A percentile compares a stretch with the other conserved stretches of the same genome.
phyloP scores from a whole-genome alignment of 2,888 invertebrate species.

The Koerneria pararmatus region DNA sequence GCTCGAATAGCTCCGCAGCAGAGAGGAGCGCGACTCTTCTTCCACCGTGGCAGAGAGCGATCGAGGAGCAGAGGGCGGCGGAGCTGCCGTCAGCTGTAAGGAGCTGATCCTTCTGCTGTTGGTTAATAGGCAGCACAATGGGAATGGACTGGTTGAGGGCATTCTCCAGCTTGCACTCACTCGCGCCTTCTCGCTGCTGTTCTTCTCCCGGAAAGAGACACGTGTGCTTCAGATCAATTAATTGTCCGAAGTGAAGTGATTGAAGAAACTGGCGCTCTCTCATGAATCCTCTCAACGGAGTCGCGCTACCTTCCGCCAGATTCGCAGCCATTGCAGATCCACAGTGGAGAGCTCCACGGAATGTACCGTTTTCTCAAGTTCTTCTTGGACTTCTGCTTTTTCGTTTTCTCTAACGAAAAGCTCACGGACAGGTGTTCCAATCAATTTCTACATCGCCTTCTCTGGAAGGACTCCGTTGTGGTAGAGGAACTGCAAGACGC shows the following conservation, averaged over 20 bases:
- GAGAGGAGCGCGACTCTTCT: conserved; percentile 62
- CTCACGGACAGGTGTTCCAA: conserved; percentile 37
- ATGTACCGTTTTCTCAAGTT: conserved; percentile 73
- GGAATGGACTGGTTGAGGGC: conserved; percentile 87
- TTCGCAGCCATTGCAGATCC: conserved; percentile 91
- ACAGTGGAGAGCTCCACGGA: conserved; percentile 73
- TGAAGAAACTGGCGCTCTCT: conserved; percentile 80
- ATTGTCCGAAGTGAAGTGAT: conserved; percentile 81
- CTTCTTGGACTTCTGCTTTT: conserved; percentile 70
- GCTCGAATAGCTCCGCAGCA: conserved; percentile 29
- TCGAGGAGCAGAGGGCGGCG: too few species aligned
- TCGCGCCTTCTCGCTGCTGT: conserved; percentile 14
- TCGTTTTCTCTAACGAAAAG: conserved; percentile 58
- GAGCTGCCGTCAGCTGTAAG: conserved; percentile 23
- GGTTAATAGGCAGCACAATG: conserved; percentile 79
- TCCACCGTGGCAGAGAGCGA: conserved; percentile 62
- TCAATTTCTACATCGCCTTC: conserved; percentile 61
- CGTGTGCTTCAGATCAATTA: conserved; percentile 65
- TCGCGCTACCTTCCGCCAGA: conserved; percentile 88
- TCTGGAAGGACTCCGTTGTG: conserved; percentile 63
- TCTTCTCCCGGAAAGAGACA: conserved; percentile 29
- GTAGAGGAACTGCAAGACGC: conserved; percentile 78
- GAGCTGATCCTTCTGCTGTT: conserved; percentile 67
- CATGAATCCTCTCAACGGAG: conserved; percentile 94
- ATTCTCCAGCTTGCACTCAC: background rate